phyloP scores from a whole-genome alignment of 2,797 vertebrate genomes.

The Chrosomus eos region DNA sequence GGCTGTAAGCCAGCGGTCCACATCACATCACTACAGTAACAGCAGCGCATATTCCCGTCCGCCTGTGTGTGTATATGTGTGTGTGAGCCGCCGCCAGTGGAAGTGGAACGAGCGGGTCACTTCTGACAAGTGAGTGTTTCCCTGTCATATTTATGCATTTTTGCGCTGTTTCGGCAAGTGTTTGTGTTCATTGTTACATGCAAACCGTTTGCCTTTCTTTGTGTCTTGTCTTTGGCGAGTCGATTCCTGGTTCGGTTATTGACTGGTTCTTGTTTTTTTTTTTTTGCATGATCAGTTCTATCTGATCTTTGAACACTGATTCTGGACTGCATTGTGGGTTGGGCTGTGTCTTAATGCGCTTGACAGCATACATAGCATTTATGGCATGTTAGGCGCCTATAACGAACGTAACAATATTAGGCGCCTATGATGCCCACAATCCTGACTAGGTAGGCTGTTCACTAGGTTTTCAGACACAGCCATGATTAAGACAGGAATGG shows the following conservation, averaged over 20 bases:
- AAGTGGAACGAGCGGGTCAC: slow-evolving; percentile 79
- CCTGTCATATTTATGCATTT: background rate
- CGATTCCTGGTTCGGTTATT: background rate
- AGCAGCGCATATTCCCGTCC: slow-evolving; percentile 69
- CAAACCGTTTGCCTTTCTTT: slow-evolving; percentile 12
- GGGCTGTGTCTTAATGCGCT: background rate
- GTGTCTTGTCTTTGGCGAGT: background rate
- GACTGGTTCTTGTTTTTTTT: background rate
- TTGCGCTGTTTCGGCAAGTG: background rate
- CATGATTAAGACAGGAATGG: background rate
- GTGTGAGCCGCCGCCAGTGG: slow-evolving; percentile 65
- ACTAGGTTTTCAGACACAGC: background rate
- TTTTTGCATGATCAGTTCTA: background rate
- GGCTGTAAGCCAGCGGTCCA: slow-evolving; percentile 64
- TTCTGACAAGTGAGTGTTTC: slow-evolving; percentile 77
- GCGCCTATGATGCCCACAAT: background rate
- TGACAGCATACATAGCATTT: too few relatives aligned
- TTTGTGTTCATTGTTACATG: background rate
- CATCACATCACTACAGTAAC: slow-evolving; percentile 71
- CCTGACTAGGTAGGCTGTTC: background rate
- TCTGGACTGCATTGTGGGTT: background rate
- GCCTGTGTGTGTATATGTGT: slow-evolving; percentile 39
- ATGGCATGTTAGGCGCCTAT: background rate
- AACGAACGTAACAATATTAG: background rate
- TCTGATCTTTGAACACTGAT: slow-evolving; percentile 4